Conservation (phyloP, 2,797 vertebrate species). For the Channallabes apus region DNA sequence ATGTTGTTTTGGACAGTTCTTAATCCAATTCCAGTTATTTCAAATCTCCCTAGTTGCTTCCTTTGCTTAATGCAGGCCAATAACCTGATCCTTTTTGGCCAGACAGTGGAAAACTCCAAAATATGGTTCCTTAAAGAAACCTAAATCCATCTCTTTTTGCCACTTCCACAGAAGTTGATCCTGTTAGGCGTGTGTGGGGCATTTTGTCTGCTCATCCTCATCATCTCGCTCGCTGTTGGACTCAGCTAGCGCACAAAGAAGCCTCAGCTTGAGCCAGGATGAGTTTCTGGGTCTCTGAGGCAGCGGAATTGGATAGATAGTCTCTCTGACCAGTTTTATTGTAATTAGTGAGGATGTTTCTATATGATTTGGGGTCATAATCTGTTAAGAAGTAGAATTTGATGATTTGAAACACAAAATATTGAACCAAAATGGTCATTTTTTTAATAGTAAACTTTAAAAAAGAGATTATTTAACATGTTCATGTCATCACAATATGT, state of each 20-base stretch:
- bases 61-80: too few relatives aligned
- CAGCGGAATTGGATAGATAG: neutral
- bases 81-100: too few relatives aligned
- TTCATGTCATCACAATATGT: neutral
- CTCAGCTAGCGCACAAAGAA: constrained; percentile 64
- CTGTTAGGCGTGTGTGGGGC: constrained; percentile 73
- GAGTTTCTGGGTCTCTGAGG: neutral
- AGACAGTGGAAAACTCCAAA: neutral
- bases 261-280: constrained; percentile 12
- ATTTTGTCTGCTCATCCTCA: constrained; percentile 67
- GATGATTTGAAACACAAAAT: neutral
- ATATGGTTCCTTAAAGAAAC: neutral
- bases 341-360: neutral
- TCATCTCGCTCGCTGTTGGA: constrained; percentile 69
- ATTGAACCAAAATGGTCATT: neutral
- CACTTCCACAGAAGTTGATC: constrained; percentile 72
- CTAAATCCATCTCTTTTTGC: constrained; percentile 29
- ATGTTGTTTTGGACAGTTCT: too few relatives aligned
- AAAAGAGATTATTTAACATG: neutral
- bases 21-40: too few relatives aligned
- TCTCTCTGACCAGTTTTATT: neutral
- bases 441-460: neutral
- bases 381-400: too few relatives aligned
- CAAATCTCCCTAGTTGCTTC: too few relatives aligned
- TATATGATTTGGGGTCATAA: neutral